Conservation (phyloP, 2,888 invertebrate species). For the Plebejus melissa region DNA sequence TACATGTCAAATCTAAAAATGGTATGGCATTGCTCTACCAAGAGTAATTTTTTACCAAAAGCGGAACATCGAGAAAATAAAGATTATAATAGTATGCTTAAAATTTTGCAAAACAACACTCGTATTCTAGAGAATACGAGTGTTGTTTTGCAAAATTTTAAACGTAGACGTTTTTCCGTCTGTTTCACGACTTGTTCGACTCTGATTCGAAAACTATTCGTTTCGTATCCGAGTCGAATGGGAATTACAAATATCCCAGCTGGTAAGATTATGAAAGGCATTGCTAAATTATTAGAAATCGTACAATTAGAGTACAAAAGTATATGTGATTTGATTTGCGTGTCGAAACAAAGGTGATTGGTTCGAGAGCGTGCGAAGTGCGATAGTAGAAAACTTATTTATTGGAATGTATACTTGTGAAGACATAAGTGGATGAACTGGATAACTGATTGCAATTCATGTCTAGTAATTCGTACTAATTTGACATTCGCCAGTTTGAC, state of each 20-base stretch:
- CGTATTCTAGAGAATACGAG: too few species aligned
- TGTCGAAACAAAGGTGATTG: constrained; percentile 37
- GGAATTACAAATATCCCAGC: not conserved
- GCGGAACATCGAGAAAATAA: not conserved
- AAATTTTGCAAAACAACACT: too few species aligned
- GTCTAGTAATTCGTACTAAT: too few species aligned
- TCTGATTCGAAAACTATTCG: not conserved
- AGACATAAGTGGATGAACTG: not conserved
- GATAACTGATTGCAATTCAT: too few species aligned
- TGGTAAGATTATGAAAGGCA: not conserved
- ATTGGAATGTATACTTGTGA: constrained; percentile 5
- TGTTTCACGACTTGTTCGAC: too few species aligned
- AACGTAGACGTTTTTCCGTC: too few species aligned
- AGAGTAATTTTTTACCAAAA: not conserved
- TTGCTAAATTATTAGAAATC: constrained; percentile 18
- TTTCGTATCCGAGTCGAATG: not conserved
- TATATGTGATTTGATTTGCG: constrained; percentile 33
- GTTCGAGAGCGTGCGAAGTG: constrained; percentile 42
- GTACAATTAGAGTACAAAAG: constrained; percentile 3
- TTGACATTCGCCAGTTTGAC: too few species aligned
- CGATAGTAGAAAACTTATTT: constrained; percentile 15
- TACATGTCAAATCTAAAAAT: not conserved
- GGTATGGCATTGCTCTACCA: not conserved
- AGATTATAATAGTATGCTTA: too few species aligned
- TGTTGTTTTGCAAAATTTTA: too few species aligned